These are phyloP conservation scores for Oscheius sp. DNA, from an alignment of 2,888 invertebrate genomes.

Conservation along the genomic window DNA sequence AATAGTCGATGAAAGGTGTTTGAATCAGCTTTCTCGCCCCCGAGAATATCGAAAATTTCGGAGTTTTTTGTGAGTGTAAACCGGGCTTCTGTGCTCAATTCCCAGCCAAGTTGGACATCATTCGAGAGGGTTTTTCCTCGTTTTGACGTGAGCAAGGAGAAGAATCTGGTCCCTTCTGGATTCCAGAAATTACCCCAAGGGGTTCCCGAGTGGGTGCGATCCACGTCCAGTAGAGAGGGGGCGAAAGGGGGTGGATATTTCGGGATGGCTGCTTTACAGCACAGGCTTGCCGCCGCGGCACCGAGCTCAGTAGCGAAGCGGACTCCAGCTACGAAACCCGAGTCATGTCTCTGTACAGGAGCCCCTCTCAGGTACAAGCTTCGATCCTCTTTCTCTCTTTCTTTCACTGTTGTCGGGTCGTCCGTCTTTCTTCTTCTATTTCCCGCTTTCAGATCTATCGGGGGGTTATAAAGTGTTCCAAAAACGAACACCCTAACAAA, in stretches of 20 bases:
- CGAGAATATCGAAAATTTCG: no score
- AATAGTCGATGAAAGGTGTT: no score
- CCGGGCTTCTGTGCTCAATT: no score
- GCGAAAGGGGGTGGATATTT: slow-evolving; percentile 30
- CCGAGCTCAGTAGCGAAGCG: slow-evolving; percentile 28
- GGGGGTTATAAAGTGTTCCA: not conserved
- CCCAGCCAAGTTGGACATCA: no score
- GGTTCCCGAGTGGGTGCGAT: slow-evolving; percentile 20
- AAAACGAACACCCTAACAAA: no score
- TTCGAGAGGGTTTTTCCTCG: not conserved
- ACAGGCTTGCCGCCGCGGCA: slow-evolving; percentile 18
- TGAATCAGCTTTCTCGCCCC: no score
- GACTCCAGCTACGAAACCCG: slow-evolving; percentile 27
- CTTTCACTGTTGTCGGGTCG: no score
- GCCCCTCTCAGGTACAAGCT: slow-evolving; percentile 28
- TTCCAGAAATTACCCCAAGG: not conserved
- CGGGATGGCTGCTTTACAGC: slow-evolving; percentile 19
- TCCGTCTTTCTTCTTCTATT: not conserved
- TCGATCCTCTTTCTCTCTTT: not conserved
- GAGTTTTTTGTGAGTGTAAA: no score
- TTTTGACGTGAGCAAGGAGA: no score
- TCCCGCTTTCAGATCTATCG: not conserved
- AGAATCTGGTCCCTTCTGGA: slow-evolving; percentile 18
- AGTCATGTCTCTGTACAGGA: slow-evolving; percentile 31
- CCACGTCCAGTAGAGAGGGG: not conserved